Evolutionary conservation across 1,140 invertebrate species (phyloP), one percentile per base, ranked within the genome.

Genomic region (Caenorhabditis tropicalis): DNA sequence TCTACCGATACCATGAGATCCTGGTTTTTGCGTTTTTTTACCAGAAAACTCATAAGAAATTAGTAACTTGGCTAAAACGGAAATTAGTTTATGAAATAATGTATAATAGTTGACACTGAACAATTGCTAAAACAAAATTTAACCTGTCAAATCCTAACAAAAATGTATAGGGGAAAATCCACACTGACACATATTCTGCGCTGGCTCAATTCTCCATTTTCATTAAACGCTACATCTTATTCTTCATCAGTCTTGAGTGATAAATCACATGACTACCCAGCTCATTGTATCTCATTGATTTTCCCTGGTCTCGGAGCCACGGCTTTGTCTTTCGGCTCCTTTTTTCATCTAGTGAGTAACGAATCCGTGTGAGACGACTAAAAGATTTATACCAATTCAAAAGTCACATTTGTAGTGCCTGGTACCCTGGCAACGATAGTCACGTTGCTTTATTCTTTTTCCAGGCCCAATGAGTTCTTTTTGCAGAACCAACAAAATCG

Each of bases 401-500:
- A 9, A 56, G 53, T 27, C n/a, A 51, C 53, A 56, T 27, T 56
- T 56, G 53, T 56, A 56, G 24, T 56, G 5, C 15, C 5, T 10
- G 21, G 53, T 24, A 19, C 53, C 53, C 53, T 56, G 29, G 53
- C 53, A 56, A 56, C 53, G 24, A 56, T 27, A 56, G 5, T 27
- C 10, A 7, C 2, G 21, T 56, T 27, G 21, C 24, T 56, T 56
- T 19, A n/a, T 19, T n/a, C 31, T 36, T n/a, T 36, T 36, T 19
- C 10, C 24, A 31, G 24, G 24, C 27, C 0, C n/a, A 65, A 6
- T 27, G n/a, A 16, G 29, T 65, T 16, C 31, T n/a, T 36, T 65
- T 65, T 74, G 16, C 65, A 74, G 65, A 74, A n/a, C 65, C 65
- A 43, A 31, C 65, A n/a, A 74, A 74, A 31, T 43, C 65, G 4